phyloP scores from a whole-genome alignment of 2,888 invertebrate species.

The Trissolcus brochymenae region DNA sequence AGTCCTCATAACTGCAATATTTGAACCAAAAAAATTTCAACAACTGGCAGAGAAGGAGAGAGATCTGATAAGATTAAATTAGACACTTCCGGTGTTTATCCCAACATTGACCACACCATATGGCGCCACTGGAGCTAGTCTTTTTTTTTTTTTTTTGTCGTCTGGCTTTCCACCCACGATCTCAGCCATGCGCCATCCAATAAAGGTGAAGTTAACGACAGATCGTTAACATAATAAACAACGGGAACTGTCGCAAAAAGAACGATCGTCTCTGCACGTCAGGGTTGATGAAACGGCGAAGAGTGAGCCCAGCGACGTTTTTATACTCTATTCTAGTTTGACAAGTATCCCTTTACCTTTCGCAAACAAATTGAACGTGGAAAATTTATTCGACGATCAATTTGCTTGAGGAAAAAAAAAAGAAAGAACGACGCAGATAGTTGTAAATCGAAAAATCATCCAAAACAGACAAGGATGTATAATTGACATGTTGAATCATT shows the following conservation, averaged over 20 bases:
- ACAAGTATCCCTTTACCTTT: too few species aligned
- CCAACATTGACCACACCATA: slow-evolving; percentile 10
- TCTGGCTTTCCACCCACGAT: slow-evolving; percentile 51
- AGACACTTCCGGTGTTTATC: slow-evolving; percentile 38
- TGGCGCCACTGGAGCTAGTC: slow-evolving; percentile 37
- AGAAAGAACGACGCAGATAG: too few species aligned
- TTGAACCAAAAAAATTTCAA: too few species aligned
- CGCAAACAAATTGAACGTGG: too few species aligned
- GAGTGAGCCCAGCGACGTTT: slow-evolving; percentile 32
- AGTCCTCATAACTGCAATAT: too few species aligned
- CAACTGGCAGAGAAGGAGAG: too few species aligned
- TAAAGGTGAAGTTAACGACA: slow-evolving; percentile 71
- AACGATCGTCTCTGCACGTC: slow-evolving; percentile 50
- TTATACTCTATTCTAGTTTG: slow-evolving; percentile 7
- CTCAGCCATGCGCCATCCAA: slow-evolving; percentile 67
- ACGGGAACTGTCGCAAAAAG: slow-evolving; percentile 66
- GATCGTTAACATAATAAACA: slow-evolving; percentile 73
- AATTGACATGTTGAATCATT: too few species aligned
- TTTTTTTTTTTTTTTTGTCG: slow-evolving; percentile 56
- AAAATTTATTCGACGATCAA: too few species aligned
- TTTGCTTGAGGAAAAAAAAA: too few species aligned
- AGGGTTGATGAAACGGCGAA: slow-evolving; percentile 58
- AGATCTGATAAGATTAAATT: slow-evolving; percentile 3
- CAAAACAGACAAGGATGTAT: too few species aligned
- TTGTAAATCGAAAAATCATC: too few species aligned